Conservation (phyloP, 1,140 invertebrate genomes). For the Proctacanthus coquilletti region DNA sequence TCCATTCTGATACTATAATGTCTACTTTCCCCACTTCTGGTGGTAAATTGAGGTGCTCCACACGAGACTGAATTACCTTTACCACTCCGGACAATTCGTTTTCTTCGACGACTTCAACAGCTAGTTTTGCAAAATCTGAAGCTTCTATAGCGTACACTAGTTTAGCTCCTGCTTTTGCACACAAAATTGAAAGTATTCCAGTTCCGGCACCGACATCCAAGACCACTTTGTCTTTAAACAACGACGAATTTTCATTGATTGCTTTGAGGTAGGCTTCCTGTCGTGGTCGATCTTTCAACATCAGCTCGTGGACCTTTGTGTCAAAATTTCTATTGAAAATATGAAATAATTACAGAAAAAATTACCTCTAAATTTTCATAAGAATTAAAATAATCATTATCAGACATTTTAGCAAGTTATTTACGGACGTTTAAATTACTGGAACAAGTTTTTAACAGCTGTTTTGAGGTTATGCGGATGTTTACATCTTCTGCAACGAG, state of each 20-base stretch:
- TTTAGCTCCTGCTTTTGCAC: constrained; percentile 79
- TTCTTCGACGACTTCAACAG: constrained; percentile 71
- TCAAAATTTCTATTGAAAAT: neutral
- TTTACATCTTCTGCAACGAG: too few species aligned
- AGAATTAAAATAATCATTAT: constrained; percentile 17
- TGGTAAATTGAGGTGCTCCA: constrained; percentile 59
- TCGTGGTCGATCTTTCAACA: constrained; percentile 64
- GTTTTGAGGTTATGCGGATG: too few species aligned
- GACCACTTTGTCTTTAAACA: constrained; percentile 59
- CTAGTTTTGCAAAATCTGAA: constrained; percentile 74
- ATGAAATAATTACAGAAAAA: neutral
- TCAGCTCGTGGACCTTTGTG: constrained; percentile 57
- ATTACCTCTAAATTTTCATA: constrained; percentile 21
- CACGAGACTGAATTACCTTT: constrained; percentile 53
- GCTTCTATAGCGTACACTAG: constrained; percentile 89
- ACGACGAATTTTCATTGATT: constrained; percentile 52
- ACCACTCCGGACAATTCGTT: constrained; percentile 38
- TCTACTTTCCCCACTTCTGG: constrained; percentile 75
- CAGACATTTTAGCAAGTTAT: too few species aligned
- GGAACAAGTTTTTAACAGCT: too few species aligned
- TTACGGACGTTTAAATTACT: too few species aligned
- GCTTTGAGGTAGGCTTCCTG: constrained; percentile 71
- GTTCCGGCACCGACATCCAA: constrained; percentile 96
- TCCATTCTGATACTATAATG: constrained; percentile 97
- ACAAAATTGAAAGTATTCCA: constrained; percentile 90